Evolutionary conservation across 1,140 invertebrate genomes (phyloP), one percentile per base, ranked within the genome.

Genomic region (Eriosoma lanigerum): DNA sequence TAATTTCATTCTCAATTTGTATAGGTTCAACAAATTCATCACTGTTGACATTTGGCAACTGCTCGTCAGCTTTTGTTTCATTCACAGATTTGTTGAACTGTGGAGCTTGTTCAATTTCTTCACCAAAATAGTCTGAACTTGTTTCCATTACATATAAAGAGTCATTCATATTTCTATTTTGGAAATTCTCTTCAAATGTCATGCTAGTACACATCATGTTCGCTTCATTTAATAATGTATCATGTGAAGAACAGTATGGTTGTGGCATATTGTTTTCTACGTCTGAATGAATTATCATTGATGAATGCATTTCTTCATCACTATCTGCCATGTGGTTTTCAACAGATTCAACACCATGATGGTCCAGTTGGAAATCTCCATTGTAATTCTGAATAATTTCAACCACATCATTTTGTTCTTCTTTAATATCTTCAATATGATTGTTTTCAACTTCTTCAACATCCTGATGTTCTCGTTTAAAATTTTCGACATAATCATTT

Each of bases 161-260:
- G 48, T 78, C 75, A n/a, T 21, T 78, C 75, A 78, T 78, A 12
- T 60, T 78, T 78, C 75, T 62, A 19, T 78, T 78, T 10, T 78
- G 75, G 44, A 78, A 78, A 60, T 78, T 78, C 10, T 78, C 75
- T 60, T 78, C 75, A 58, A 78, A 78, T 48, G 75, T 78, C 75
- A 78, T 78, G 17, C 75, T 78, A 26, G 21, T 58, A 60, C 52
- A 48, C 75, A 78, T 78, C 75, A 78, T 78, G 10, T 62, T 24
- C 10, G 75, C 24, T 60, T 78, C 56, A 29, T 46, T 58, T 19
- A 44, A 17, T 60, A 78, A 60, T 12, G 75, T 48, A 24, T 62
- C 17, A 29, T 9, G 9, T 19, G 52, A 9, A 3, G 75, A 78
- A 78, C 75, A 78, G 24, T 78, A 78, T n/a, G 75, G 75, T 62